Evolutionary conservation across 2,888 invertebrate genomes (phyloP).

Genomic region (Callyntrura sp.): DNA sequence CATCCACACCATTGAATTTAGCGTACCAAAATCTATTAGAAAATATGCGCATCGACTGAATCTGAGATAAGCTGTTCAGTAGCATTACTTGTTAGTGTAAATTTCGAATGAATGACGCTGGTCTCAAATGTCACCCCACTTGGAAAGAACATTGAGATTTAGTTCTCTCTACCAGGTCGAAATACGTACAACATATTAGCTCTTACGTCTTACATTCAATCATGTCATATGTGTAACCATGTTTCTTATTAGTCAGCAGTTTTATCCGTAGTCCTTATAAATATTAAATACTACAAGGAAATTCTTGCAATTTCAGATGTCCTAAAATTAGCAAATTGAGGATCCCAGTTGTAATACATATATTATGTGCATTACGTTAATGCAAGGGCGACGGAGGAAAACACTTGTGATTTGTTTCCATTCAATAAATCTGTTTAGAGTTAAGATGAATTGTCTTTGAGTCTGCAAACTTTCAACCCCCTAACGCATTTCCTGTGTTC

Average conservation of each 20-base stretch:
- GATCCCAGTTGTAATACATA: not conserved
- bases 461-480: too few relatives aligned
- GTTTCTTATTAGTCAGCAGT: not conserved
- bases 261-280: not conserved
- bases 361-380: not conserved
- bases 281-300: constrained; percentile 15
- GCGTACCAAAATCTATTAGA: too few relatives aligned
- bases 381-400: too few relatives aligned
- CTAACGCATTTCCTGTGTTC: too few relatives aligned
- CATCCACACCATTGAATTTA: too few relatives aligned
- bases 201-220: not conserved
- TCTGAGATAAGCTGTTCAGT: too few relatives aligned
- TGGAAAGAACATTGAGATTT: not conserved
- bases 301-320: not conserved
- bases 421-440: too few relatives aligned
- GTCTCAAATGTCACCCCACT: constrained; percentile 7
- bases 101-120: constrained; percentile 16
- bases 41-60: too few relatives aligned
- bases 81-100: not conserved
- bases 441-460: too few relatives aligned
- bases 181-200: too few relatives aligned
- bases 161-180: not conserved
- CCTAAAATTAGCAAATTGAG: not conserved
- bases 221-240: too few relatives aligned
- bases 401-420: too few relatives aligned